Evolutionary conservation across 2,888 invertebrate species (phyloP).

Genomic region (Drosophila acutilabella): DNA sequence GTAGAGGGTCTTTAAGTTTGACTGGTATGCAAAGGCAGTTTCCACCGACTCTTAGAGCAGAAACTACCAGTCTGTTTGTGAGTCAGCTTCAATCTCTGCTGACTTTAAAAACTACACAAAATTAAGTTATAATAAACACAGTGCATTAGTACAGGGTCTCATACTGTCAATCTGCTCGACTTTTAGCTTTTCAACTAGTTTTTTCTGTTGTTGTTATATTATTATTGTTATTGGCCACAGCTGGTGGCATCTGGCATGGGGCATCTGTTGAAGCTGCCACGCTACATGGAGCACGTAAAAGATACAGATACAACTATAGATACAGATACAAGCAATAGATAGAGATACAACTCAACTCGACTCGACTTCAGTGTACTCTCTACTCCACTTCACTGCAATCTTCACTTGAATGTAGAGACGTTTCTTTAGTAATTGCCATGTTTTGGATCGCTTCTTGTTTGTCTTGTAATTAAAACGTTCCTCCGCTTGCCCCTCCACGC

Average conservation of each 20-base stretch:
- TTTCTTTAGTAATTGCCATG: constrained; percentile 62
- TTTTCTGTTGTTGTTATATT: not conserved
- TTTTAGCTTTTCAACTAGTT: not conserved
- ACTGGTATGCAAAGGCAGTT: too few species aligned
- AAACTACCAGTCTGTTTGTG: too few species aligned
- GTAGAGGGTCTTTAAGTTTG: too few species aligned
- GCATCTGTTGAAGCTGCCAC: constrained; percentile 38
- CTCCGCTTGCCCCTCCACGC: constrained; percentile 6
- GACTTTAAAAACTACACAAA: too few species aligned
- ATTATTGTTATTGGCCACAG: constrained; percentile 36
- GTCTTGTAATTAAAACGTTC: constrained; percentile 60
- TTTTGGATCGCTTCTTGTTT: constrained; percentile 60
- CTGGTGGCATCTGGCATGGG: constrained; percentile 32
- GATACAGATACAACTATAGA: constrained; percentile 56
- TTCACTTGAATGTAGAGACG: constrained; percentile 12
- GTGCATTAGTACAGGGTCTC: too few species aligned
- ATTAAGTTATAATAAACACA: too few species aligned
- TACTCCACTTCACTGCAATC: not conserved
- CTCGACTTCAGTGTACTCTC: constrained; percentile 4
- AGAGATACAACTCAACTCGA: constrained; percentile 1
- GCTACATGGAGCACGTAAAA: constrained; percentile 72
- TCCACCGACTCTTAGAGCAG: too few species aligned
- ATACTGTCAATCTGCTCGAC: too few species aligned
- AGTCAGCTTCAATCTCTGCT: too few species aligned
- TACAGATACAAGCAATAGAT: constrained; percentile 17